Evolutionary conservation across 2,888 invertebrate genomes (phyloP), one percentile per base, ranked within the genome.

Genomic region (Nineta flava): DNA sequence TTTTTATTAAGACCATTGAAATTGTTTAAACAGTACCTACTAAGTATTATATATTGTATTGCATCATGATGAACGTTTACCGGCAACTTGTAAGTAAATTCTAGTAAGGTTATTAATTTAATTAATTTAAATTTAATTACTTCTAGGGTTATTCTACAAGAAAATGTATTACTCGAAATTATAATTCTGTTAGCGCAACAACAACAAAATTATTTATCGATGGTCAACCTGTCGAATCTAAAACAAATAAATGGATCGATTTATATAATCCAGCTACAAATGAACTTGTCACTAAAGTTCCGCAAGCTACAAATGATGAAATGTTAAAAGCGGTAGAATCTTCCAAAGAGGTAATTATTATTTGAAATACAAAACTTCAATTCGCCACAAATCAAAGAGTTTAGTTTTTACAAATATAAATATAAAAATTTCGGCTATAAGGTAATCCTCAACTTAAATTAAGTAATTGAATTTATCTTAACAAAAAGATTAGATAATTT

Each of bases 211-310:
- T 96, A 52, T 99, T 88, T 69, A 91, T 99, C 58, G 84, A 97
- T 74, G 96, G 96, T 50, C 81, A 95, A 67, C 87, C 88, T 68
- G 74, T 83, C 17, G 96, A 99, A 54, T 99, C 97, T 0, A 87
- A 94, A 66, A 79, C 95, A 1, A 81, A 70, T 17, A 85, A 96
- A 59, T 99, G 92, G 86, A 87, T 96, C 59, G 95, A 97, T 60
- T 77, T 99, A 9, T 87, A 88, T 56, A 87, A 99, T 69, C 99
- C 99, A 43, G 93, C 93, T 4, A 93, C 92, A 44, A 92, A 93
- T 72, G 79, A 90, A 69, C 66, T 86, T 31, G 74, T 87, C 51
- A 78, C 81, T 51, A 76, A 70, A 56, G 95, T 97, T 31, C 99
- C 99, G 50, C 87, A 92, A 69, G 74, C 86, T 31, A 97, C 97